Percentiles rank a stretch among this genome's conserved stretches.
These are phyloP conservation scores for Nymphalis io DNA, from an alignment of 1,140 invertebrate genomes.

Conservation along the genomic window DNA sequence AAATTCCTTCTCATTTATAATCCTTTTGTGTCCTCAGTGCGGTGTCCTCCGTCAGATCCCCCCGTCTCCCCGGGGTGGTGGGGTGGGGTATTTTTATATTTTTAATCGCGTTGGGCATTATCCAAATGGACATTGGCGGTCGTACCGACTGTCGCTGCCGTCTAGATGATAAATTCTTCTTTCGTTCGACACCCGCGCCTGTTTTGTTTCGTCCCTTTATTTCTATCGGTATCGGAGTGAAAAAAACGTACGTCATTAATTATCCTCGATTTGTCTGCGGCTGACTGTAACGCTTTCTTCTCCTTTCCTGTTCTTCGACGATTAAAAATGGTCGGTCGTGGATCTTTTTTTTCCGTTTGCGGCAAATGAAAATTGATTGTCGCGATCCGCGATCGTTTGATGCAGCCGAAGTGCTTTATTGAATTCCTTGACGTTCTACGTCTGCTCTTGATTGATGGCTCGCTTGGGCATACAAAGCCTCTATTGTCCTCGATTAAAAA, in stretches of 20 bases:
- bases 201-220: constrained; percentile 77
- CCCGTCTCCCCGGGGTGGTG: constrained; percentile 52
- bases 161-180: constrained; percentile 79
- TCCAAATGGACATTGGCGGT: constrained; percentile 79
- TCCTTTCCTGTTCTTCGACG: constrained; percentile 58
- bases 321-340: constrained; percentile 69
- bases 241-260: constrained; percentile 71
- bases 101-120: constrained; percentile 81
- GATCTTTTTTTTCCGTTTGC: constrained; percentile 44
- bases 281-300: constrained; percentile 66
- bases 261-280: constrained; percentile 72
- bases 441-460: constrained; percentile 61
- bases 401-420: constrained; percentile 64
- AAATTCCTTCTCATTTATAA: constrained; percentile 82
- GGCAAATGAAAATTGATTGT: constrained; percentile 77
- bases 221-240: constrained; percentile 59
- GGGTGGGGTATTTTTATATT: constrained; percentile 80
- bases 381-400: constrained; percentile 64
- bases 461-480: constrained; percentile 24
- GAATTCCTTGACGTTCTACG: constrained; percentile 52
- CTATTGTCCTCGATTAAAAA: constrained; percentile 28
- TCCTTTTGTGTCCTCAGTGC: constrained; percentile 80
- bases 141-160: constrained; percentile 68
- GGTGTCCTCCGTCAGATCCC: constrained; percentile 74
- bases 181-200: constrained; percentile 74